A percentile compares a stretch with the other conserved stretches of the same genome.
Evolutionary conservation across 2,113 vertebrate species (phyloP).

Genomic region (Dermatemys mawii): DNA sequence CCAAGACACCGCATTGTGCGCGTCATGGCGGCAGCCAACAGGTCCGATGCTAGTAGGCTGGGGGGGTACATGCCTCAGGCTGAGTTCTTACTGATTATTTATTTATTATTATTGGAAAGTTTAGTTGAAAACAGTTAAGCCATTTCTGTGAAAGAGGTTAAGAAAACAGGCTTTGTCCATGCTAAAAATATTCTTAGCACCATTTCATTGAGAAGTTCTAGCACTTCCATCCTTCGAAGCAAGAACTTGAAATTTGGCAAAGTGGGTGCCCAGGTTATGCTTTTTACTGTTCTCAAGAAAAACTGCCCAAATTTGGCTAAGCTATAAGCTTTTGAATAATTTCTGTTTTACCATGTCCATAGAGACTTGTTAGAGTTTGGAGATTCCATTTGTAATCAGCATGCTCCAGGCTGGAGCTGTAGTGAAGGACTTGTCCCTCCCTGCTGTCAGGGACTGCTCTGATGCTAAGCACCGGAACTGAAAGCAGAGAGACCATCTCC

Average conservation of each 20-base stretch:
- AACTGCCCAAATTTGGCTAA: neutral
- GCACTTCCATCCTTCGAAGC: constrained; percentile 1
- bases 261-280: neutral
- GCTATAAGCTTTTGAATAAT: neutral
- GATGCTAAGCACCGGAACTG: neutral
- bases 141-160: constrained; percentile 4
- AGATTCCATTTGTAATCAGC: neutral
- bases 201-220: constrained; percentile 22
- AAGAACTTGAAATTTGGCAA: constrained; percentile 23
- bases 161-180: constrained; percentile 8
- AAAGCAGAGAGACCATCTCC: neutral
- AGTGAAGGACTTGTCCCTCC: neutral
- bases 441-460: neutral
- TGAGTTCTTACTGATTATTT: neutral
- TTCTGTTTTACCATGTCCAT: neutral
- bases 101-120: neutral
- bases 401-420: neutral
- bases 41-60: no score
- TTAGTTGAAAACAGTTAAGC: constrained; percentile 12
- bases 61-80: neutral
- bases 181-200: neutral
- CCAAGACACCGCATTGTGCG: no score
- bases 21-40: no score
- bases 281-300: constrained; percentile 21
- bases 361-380: neutral